Conservation (phyloP, 2,113 vertebrate genomes). For the Mixornis gularis region DNA sequence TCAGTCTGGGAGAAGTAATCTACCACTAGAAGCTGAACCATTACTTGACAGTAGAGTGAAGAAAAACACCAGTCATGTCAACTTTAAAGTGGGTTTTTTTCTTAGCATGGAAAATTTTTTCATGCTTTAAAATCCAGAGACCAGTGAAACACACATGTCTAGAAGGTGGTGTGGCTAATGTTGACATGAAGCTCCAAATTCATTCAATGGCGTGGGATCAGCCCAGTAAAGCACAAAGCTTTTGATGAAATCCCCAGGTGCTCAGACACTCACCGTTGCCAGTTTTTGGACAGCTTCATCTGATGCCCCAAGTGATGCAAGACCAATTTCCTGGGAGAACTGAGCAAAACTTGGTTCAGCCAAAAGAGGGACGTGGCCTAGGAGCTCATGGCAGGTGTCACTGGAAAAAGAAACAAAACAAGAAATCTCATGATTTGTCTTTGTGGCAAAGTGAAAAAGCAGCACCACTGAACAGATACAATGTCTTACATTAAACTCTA, state of each 20-base stretch:
- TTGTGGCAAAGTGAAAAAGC: not conserved
- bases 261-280: conserved; percentile 85
- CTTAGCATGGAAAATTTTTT: not conserved
- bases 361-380: conserved; percentile 93
- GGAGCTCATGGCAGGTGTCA: conserved; percentile 95
- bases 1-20: not conserved
- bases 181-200: not conserved
- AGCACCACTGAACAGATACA: not conserved
- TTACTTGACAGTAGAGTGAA: not conserved
- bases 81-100: not conserved
- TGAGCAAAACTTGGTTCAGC: conserved; percentile 98
- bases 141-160: not conserved
- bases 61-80: not conserved
- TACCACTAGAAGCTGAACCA: not conserved
- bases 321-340: conserved; percentile 97
- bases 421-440: not conserved
- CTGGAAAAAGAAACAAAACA: conserved; percentile 67
- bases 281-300: conserved; percentile 94
- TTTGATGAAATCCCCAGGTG: not conserved
- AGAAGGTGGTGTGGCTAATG: not conserved
- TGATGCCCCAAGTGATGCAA: conserved; percentile 93
- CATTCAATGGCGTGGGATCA: accelerated
- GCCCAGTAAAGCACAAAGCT: not conserved
- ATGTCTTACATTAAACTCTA: not conserved
- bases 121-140: not conserved